Base-by-base conservation (phyloP, 2,888 invertebrate species). In the Lasioglossum pauxillum region DNA sequence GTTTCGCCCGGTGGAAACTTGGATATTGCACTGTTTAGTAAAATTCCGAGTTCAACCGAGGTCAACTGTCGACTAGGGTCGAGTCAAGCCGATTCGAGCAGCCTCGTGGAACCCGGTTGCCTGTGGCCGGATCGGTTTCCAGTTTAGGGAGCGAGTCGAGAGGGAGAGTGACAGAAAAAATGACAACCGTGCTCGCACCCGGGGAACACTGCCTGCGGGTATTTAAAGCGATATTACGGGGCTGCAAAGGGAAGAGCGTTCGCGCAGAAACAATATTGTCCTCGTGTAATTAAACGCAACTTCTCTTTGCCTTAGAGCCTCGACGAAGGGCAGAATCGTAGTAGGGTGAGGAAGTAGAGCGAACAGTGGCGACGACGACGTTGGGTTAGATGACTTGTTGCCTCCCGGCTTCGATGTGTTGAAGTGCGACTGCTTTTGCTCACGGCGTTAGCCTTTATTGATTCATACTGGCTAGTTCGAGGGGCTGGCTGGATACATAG, bases 211-310 rank as follows among this genome's bases (percentile, higher is more conserved):
- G 78, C 81, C 85, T n/a, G 72, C 49, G 73, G 86, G 82, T 82
- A 79, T 83, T 86, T 84, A 78, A 82, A 83, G 76, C 75, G 71
- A 86, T 81, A 84, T 85, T 80, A 80, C 85, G 38, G 57, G 53
- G 80, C 71, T 38, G 73, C 83, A 60, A 86, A 73, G 79, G 71
- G 75, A 49, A 41, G 77, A 85, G 72, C 76, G 60, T 88, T 64
- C 81, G 75, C 86, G 41, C 57, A 83, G 90, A 86, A 89, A 91
- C 90, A 90, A 93, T 92, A 91, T 92, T 91, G 90, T 89, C 86
- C 80, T 60, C 86, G 83, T 88, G 88, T 91, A 92, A 93, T 93
- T 92, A 91, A 87, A 90, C 83, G 86, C 85, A 86, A 86, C 84
- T 88, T 87, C 82, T 84, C 76, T 86, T 85, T 82, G 78, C 72